These are phyloP conservation scores for Leguminivora glycinivorella DNA, from an alignment of 1,140 invertebrate species.

Conservation along the genomic window DNA sequence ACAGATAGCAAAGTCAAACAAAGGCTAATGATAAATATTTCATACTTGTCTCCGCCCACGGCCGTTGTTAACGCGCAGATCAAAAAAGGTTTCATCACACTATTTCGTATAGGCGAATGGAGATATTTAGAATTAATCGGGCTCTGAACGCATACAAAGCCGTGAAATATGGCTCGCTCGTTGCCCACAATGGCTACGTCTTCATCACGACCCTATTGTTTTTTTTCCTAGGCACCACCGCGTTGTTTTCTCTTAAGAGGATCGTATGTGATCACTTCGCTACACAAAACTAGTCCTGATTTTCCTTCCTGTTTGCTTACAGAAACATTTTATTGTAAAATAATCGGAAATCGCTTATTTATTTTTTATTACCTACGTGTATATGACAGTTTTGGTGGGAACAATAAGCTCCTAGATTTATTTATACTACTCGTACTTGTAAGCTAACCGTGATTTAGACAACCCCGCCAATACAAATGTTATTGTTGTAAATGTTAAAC, in stretches of 20 bases:
- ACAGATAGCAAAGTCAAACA: constrained; percentile 26
- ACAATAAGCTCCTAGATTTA: no score
- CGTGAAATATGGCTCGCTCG: constrained; percentile 75
- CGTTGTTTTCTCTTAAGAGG: constrained; percentile 72
- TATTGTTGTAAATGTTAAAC: no score
- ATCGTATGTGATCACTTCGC: no score
- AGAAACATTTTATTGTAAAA: no score
- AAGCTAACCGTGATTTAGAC: no score
- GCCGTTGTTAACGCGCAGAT: constrained; percentile 51
- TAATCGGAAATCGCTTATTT: no score
- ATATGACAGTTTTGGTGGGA: no score
- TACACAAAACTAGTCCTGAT: no score
- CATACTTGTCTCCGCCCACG: constrained; percentile 41
- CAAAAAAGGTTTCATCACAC: constrained; percentile 75
- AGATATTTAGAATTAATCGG: constrained; percentile 79
- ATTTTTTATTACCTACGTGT: no score
- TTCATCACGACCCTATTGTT: constrained; percentile 77
- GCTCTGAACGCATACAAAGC: constrained; percentile 72
- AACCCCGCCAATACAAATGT: no score
- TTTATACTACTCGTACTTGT: no score
- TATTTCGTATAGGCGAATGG: constrained; percentile 69
- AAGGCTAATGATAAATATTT: constrained; percentile 34
- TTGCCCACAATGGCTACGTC: constrained; percentile 76
- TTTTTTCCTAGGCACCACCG: constrained; percentile 69
- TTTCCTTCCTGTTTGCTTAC: no score